Conservation (phyloP, 1,140 invertebrate genomes). For the Rhyzopertha dominica region DNA sequence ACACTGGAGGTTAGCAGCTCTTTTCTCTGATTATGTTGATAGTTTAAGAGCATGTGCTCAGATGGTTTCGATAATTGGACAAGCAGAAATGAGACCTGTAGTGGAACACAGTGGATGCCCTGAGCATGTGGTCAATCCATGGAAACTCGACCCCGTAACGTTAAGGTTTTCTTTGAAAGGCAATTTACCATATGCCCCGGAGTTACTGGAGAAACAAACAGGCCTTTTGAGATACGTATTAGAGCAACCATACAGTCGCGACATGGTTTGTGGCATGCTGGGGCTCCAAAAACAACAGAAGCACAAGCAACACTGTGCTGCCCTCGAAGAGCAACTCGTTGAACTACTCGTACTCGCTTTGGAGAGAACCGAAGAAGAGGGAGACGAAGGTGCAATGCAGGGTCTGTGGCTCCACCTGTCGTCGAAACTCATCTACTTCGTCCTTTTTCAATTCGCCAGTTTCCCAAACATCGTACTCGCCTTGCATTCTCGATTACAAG, state of each 20-base stretch:
- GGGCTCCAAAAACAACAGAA: constrained; percentile 90
- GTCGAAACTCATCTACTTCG: constrained; percentile 93
- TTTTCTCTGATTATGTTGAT: constrained; percentile 85
- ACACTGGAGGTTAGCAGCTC: constrained; percentile 85
- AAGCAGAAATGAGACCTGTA: constrained; percentile 85
- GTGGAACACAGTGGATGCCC: constrained; percentile 89
- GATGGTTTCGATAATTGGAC: constrained; percentile 91
- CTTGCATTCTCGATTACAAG: constrained; percentile 61
- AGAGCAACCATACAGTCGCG: constrained; percentile 91
- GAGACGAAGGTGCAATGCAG: constrained; percentile 66
- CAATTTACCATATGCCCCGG: constrained; percentile 85
- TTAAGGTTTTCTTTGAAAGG: constrained; percentile 87
- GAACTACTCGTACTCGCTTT: constrained; percentile 88
- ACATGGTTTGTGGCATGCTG: constrained; percentile 94
- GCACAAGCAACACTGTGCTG: constrained; percentile 82
- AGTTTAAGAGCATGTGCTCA: constrained; percentile 88
- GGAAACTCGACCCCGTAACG: constrained; percentile 80
- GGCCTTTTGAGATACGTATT: constrained; percentile 83
- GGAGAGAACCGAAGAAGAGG: constrained; percentile 79
- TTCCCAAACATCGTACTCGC: constrained; percentile 89
- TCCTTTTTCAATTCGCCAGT: constrained; percentile 88
- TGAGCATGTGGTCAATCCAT: constrained; percentile 83
- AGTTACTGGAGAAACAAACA: constrained; percentile 86
- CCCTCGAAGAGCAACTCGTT: constrained; percentile 89
- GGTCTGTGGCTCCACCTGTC: constrained; percentile 92